Conservation (phyloP, 53 echinoderm and acorn worm species). For the Patiria pectinifera region DNA sequence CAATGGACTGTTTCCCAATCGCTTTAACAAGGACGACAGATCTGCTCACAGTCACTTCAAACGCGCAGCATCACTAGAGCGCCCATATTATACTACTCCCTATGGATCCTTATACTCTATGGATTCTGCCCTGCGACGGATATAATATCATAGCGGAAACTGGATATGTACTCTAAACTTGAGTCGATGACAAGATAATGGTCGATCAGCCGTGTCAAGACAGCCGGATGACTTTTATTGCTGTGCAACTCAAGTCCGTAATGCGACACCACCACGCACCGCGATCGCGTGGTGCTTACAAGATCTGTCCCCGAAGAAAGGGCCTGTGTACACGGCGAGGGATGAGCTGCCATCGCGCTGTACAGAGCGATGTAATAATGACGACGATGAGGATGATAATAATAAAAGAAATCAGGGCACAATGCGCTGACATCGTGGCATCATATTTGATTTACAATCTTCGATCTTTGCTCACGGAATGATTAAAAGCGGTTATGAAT, state of each 20-base stretch:
- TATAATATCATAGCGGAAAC: conserved; percentile 20
- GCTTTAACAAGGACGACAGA: too few species aligned
- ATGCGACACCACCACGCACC: conserved; percentile 12
- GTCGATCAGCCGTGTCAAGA: conserved; percentile 11
- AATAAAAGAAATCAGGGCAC: background rate
- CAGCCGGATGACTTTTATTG: conserved; percentile 29
- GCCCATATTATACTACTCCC: background rate
- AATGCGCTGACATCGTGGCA: background rate
- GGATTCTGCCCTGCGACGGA: background rate
- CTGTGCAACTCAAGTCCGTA: conserved; percentile 30
- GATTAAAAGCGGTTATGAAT: conserved; percentile 39
- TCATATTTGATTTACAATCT: conserved; percentile 35
- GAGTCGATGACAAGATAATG: conserved; percentile 46
- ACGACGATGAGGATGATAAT: background rate
- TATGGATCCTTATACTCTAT: background rate
- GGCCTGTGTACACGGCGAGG: conserved; percentile 1
- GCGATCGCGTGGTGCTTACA: background rate
- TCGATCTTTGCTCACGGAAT: conserved; percentile 2
- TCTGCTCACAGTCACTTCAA: too few species aligned
- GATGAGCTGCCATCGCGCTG: background rate
- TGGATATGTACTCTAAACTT: conserved; percentile 45
- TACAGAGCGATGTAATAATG: background rate
- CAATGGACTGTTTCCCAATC: too few species aligned
- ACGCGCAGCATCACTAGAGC: too few species aligned
- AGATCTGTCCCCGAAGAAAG: background rate